These are phyloP conservation scores for Theristicus caerulescens DNA, from an alignment of 2,113 vertebrate genomes.

Conservation along the genomic window DNA sequence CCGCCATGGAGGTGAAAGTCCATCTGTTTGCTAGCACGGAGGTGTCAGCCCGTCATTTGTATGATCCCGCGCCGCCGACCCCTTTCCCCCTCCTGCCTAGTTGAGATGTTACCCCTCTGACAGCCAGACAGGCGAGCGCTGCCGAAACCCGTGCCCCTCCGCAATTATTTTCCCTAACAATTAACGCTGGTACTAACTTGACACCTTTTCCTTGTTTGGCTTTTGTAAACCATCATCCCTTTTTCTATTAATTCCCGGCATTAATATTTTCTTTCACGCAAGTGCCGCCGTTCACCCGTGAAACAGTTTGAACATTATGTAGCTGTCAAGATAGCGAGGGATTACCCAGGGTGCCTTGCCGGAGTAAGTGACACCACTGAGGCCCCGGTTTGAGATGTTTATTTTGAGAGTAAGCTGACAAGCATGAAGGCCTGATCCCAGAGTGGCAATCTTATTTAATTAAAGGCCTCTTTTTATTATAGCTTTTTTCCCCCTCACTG, in stretches of 20 bases:
- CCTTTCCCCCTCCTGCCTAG: slow-evolving; percentile 63
- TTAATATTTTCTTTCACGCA: slow-evolving; percentile 87
- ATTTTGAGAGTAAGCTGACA: slow-evolving; percentile 96
- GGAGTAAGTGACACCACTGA: slow-evolving; percentile 85
- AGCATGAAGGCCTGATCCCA: slow-evolving; percentile 93
- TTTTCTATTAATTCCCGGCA: slow-evolving; percentile 82
- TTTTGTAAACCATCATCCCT: slow-evolving; percentile 69
- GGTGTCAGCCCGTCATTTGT: slow-evolving; percentile 26
- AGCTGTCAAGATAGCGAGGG: slow-evolving; percentile 97
- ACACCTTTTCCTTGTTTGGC: slow-evolving; percentile 79
- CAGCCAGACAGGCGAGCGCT: slow-evolving; percentile 73
- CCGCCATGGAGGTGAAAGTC: neutral
- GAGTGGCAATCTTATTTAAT: slow-evolving; percentile 87
- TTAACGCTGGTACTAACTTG: slow-evolving; percentile 82
- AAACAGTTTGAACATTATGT: slow-evolving; percentile 89
- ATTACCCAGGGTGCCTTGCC: slow-evolving; percentile 91
- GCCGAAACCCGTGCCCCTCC: slow-evolving; percentile 18
- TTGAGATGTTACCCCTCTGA: slow-evolving; percentile 85
- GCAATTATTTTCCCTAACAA: slow-evolving; percentile 83
- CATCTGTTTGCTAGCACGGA: neutral
- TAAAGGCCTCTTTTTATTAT: slow-evolving; percentile 87
- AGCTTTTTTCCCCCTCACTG: slow-evolving; percentile 15
- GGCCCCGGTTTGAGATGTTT: slow-evolving; percentile 92
- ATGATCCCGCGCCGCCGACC: neutral
- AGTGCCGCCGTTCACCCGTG: slow-evolving; percentile 85